Evolutionary conservation across 1,140 invertebrate species (phyloP).

Genomic region (Hyphantria cunea): DNA sequence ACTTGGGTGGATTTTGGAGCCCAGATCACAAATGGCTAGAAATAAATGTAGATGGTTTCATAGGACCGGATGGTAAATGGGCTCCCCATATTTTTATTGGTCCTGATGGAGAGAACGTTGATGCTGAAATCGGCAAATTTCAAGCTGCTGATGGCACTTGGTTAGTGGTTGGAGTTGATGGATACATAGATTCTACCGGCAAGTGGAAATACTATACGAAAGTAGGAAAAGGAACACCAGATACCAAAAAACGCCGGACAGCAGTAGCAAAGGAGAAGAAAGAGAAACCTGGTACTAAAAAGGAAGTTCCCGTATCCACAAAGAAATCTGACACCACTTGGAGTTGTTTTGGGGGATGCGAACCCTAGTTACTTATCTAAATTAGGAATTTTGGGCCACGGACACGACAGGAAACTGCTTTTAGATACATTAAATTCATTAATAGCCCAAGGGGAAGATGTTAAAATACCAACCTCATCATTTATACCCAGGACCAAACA

Average conservation of each 20-base stretch:
- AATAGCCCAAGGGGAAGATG: conserved; percentile 54
- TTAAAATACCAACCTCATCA: conserved; percentile 57
- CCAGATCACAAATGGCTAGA: conserved; percentile 68
- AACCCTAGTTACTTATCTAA: conserved; percentile 57
- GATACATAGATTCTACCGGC: conserved; percentile 56
- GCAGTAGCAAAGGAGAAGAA: neutral
- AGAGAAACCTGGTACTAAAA: neutral
- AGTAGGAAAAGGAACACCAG: neutral
- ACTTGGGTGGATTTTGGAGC: conserved; percentile 72
- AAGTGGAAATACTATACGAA: conserved; percentile 59
- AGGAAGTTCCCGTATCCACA: neutral
- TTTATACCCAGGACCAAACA: conserved; percentile 41
- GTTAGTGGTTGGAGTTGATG: conserved; percentile 67
- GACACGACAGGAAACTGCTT: conserved; percentile 62
- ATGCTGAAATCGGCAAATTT: conserved; percentile 63
- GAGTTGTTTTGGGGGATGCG: conserved; percentile 46
- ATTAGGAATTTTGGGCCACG: conserved; percentile 69
- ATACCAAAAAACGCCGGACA: neutral
- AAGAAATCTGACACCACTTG: neutral
- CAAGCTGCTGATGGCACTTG: conserved; percentile 58
- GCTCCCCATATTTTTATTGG: conserved; percentile 64
- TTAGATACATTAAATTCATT: conserved; percentile 47
- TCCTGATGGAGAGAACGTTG: conserved; percentile 61
- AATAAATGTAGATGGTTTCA: conserved; percentile 67
- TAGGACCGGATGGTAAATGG: conserved; percentile 68